Evolutionary conservation across 1,140 invertebrate genomes (phyloP), one percentile per base, ranked within the genome.

Genomic region (Homarus americanus): DNA sequence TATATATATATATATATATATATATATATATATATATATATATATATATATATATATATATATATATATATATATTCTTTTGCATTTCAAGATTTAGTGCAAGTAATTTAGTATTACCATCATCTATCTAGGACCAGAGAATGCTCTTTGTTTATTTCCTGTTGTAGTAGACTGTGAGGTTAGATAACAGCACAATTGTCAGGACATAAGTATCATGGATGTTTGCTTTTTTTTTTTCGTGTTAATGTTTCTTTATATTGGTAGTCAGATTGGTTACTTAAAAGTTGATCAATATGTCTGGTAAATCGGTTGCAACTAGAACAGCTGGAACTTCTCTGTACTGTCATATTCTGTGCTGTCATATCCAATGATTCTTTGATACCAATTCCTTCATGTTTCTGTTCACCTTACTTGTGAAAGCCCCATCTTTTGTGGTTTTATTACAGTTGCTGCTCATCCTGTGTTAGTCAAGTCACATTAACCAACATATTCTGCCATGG

Each of bases 101-200:
- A 80, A 83, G 40, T 90, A 90, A 73, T 90, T 90, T 83, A 90
- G 87, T 90, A 75, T 53, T 76, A 83, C 58, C 53, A 32, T 90
- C 79, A 83, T 82, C 87, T 73, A 66, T 73, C 75, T 80, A 66
- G 72, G 79, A 80, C 73, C 53, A 90, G 80, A 83, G 38, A 72
- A 32, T 49, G 24, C 49, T 82, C 28, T 63, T 73, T 83, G 28
- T 72, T 69, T 82, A 34, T 90, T 83, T 82, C 72, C 38, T 83
- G 40, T 82, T 73, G 79, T 87, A 49, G 49, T 78, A 75, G 79
- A 44, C 36, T 82, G 7, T 32, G 80, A 76, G 69, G 63, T 58
- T 90, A 63, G 79, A 40, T 90, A 82, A 75, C n/a, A 90, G 72
- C 63, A 83, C 72, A 83, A 89, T 49, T 82, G 76, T 88, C 76